Evolutionary conservation across 2,888 invertebrate species (phyloP), one percentile per base, ranked within the genome.

Genomic region (Phyllotreta striolata): DNA sequence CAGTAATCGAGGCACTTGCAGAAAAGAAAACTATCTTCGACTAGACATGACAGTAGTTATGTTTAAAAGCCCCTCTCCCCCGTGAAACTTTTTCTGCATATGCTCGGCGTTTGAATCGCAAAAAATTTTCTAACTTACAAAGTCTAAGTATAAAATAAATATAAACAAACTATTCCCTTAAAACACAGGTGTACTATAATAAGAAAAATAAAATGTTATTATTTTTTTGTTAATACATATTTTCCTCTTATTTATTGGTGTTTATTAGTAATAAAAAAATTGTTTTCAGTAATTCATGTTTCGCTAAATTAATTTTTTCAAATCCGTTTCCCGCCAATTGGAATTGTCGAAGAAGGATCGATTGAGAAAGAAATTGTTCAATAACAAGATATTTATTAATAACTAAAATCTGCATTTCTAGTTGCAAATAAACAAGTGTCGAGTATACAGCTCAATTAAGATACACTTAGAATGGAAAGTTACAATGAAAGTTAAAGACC

Each of bases 371-470:
- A 66, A 60, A 49, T 13, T 52, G 37, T 56, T 69, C 62, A 62
- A 66, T 72, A 72, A 73, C 72, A 72, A 73, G 72, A 73, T 73
- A 73, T 72, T 68, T 58, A 63, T 70, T 62, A 51, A n/a, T 51
- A 70, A 72, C 68, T 68, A 70, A 69, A 70, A 67, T 59, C 64
- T 66, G 69, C 70, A 65, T 70, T 71, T 68, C 68, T 69, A 73
- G 67, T 72, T 73, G 72, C 73, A 71, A 71, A 65, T 60, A 72
- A 73, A 73, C 72, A 69, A 72, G 72, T 72, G 70, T 64, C 39
- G 72, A 72, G 72, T 72, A 73, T 73, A 72, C 62, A 64, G 41
- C 55, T 56, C 54, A 63, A 56, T 46, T 60, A 62, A 57, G 61
- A 68, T 55, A 41, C 37, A 55, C 13, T 47, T 47, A 10, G 24